Evolutionary conservation across 2,113 vertebrate species (phyloP).

Genomic region (Isurus oxyrinchus): DNA sequence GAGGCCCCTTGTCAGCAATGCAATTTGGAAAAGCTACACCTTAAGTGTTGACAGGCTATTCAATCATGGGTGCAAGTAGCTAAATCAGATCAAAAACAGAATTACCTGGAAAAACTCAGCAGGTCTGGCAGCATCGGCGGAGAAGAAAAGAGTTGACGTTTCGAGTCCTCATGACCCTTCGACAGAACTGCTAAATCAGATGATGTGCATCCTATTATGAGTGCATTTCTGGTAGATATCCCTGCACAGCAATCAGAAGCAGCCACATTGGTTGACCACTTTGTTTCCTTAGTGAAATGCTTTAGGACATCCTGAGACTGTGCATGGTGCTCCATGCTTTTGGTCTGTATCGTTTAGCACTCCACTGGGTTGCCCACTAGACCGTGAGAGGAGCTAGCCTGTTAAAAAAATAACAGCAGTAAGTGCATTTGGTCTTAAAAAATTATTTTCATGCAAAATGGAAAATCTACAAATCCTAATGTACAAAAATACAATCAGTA

Average conservation of each 20-base stretch:
- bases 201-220: background rate
- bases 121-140: too few species aligned
- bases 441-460: background rate
- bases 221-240: background rate
- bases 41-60: background rate
- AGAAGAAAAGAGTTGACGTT: too few species aligned
- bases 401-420: background rate
- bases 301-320: background rate
- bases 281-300: background rate
- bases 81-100: too few species aligned
- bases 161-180: too few species aligned
- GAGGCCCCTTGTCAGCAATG: background rate
- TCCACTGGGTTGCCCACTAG: background rate
- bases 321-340: background rate
- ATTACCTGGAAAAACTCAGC: too few species aligned
- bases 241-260: background rate
- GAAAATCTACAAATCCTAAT: background rate
- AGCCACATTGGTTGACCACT: background rate
- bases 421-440: background rate
- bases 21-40: background rate
- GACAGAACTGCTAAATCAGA: background rate
- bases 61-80: background rate
- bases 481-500: background rate
- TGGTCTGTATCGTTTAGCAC: background rate
- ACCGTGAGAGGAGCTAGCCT: background rate